Percentiles rank a stretch among this genome's conserved stretches.
Evolutionary conservation across 2,888 invertebrate genomes (phyloP).

Genomic region (Dinocampus coccinellae): DNA sequence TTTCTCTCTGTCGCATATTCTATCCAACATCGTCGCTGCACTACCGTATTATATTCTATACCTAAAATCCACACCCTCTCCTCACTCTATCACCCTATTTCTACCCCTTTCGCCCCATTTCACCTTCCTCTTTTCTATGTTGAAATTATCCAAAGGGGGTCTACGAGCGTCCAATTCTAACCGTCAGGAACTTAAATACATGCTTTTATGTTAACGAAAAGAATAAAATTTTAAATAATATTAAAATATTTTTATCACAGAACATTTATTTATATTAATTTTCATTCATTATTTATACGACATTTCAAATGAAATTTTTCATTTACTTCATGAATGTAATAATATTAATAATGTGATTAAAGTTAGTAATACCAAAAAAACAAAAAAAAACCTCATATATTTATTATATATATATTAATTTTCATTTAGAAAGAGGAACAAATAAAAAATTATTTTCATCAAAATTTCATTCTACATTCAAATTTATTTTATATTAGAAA

Average conservation of each 20-base stretch:
- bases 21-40: neutral
- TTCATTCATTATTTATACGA: too few species aligned
- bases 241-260: neutral
- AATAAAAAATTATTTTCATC: too few species aligned
- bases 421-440: too few species aligned
- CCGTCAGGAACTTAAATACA: constrained; percentile 46
- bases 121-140: constrained; percentile 37
- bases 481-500: too few species aligned
- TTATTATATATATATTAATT: too few species aligned
- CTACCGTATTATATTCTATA: constrained; percentile 18
- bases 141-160: constrained; percentile 48
- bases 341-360: too few species aligned
- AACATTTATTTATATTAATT: neutral
- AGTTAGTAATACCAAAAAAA: too few species aligned
- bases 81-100: constrained; percentile 26
- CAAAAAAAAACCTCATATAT: too few species aligned
- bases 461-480: too few species aligned
- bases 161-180: constrained; percentile 34
- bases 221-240: constrained; percentile 8
- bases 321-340: too few species aligned
- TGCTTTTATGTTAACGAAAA: constrained; percentile 32
- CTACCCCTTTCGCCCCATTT: constrained; percentile 3
- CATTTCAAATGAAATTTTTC: too few species aligned
- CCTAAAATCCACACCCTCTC: constrained; percentile 35
- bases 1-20: neutral